phyloP scores from a whole-genome alignment of 2,888 invertebrate species.

The Lepidochitona cinerea region DNA sequence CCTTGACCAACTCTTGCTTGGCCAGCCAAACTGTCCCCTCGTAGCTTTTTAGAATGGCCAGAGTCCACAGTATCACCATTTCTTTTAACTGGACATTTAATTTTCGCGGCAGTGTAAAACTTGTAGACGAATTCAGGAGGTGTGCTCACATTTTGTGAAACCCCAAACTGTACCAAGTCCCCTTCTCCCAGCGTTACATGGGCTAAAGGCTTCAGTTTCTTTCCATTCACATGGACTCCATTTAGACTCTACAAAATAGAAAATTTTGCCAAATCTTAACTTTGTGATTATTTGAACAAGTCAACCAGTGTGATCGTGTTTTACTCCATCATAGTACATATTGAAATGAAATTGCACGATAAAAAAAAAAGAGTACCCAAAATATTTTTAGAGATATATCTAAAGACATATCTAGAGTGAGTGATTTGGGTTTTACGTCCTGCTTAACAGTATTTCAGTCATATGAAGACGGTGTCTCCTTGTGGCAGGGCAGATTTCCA shows the following conservation, averaged over 20 bases:
- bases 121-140: slow-evolving; percentile 52
- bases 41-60: background rate
- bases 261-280: too few relatives aligned
- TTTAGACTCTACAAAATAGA: slow-evolving; percentile 52
- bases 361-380: too few relatives aligned
- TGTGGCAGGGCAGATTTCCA: too few relatives aligned
- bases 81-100: slow-evolving; percentile 12
- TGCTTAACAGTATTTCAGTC: too few relatives aligned
- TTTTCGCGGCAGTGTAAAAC: slow-evolving; percentile 45
- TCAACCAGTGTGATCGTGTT: too few relatives aligned
- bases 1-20: background rate
- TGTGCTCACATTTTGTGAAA: slow-evolving; percentile 33
- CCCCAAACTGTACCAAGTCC: slow-evolving; percentile 57
- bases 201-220: slow-evolving; percentile 38
- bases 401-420: too few relatives aligned
- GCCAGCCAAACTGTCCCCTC: background rate
- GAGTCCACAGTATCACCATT: background rate
- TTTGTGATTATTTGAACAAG: too few relatives aligned
- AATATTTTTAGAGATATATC: too few relatives aligned
- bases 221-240: slow-evolving; percentile 59
- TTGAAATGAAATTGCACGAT: too few relatives aligned
- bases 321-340: too few relatives aligned
- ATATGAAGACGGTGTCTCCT: too few relatives aligned
- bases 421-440: too few relatives aligned
- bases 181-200: slow-evolving; percentile 46